phyloP scores from a whole-genome alignment of 2,113 vertebrate species.

The Pteruthius melanotis region DNA sequence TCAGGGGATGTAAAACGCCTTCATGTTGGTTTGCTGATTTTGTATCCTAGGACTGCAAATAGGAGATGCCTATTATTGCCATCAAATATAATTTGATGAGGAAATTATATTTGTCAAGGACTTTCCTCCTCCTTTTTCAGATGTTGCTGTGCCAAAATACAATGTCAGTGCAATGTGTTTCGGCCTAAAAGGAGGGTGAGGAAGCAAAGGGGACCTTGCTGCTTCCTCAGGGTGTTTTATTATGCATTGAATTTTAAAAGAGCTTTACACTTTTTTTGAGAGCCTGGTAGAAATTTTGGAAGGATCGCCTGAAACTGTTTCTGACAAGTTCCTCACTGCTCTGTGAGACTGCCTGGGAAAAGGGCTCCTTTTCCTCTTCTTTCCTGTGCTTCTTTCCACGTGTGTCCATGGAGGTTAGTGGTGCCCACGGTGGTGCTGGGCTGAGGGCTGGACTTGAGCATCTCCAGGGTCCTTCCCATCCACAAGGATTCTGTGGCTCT shows the following conservation, averaged over 20 bases:
- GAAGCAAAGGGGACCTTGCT: background rate
- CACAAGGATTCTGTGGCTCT: rapidly evolving
- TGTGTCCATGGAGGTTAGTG: rapidly evolving
- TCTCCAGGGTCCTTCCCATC: rapidly evolving
- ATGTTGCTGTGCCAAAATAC: background rate
- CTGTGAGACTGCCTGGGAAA: background rate
- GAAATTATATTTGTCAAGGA: background rate
- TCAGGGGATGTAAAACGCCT: background rate
- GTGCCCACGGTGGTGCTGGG: background rate
- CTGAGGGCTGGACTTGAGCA: rapidly evolving
- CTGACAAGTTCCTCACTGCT: background rate
- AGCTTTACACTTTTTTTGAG: background rate
- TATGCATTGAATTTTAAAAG: background rate
- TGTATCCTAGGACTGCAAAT: conserved; percentile 2
- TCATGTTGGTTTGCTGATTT: background rate
- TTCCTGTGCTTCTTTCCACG: rapidly evolving
- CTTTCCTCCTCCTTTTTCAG: background rate
- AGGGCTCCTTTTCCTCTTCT: background rate
- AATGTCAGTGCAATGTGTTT: background rate
- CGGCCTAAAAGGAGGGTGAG: background rate
- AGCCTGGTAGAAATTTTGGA: background rate
- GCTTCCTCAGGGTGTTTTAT: background rate
- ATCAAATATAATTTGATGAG: background rate
- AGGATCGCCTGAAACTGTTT: background rate
- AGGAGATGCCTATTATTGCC: background rate